Evolutionary conservation across 1,140 invertebrate species (phyloP).

Genomic region (Thalassaphorura encarpata): DNA sequence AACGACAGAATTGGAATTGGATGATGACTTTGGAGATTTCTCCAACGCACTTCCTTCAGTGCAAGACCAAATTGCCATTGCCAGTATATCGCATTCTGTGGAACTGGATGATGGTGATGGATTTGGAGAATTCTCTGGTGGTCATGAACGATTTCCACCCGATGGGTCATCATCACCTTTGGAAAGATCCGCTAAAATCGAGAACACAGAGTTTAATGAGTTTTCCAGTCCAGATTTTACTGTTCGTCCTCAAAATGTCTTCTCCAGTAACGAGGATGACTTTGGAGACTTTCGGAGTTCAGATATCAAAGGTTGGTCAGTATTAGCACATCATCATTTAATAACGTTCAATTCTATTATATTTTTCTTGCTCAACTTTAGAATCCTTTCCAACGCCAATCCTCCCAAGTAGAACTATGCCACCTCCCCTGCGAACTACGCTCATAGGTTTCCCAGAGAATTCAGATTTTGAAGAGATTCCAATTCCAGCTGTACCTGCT

Average conservation of each 20-base stretch:
- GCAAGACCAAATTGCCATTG: not conserved
- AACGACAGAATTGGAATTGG: too few relatives aligned
- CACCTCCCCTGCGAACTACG: too few relatives aligned
- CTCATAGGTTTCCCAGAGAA: too few relatives aligned
- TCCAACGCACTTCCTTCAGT: not conserved
- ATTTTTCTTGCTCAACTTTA: not conserved
- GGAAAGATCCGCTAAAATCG: not conserved
- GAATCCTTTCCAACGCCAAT: not conserved
- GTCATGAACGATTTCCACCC: not conserved
- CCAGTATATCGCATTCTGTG: not conserved
- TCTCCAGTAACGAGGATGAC: constrained; percentile 15
- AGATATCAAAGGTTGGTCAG: constrained; percentile 5
- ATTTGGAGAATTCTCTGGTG: not conserved
- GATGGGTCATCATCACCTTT: not conserved
- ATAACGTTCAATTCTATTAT: too few relatives aligned
- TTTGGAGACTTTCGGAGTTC: constrained; percentile 28
- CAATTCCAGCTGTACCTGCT: not conserved
- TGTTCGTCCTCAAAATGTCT: not conserved
- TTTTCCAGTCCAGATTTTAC: not conserved
- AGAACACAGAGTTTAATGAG: not conserved
- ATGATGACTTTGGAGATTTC: constrained; percentile 4
- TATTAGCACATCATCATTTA: not conserved
- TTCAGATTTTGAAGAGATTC: not conserved
- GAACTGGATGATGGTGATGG: not conserved
- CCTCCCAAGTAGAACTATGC: not conserved